Conservation (phyloP, 2,888 invertebrate genomes). For the Lysandra bellargus region DNA sequence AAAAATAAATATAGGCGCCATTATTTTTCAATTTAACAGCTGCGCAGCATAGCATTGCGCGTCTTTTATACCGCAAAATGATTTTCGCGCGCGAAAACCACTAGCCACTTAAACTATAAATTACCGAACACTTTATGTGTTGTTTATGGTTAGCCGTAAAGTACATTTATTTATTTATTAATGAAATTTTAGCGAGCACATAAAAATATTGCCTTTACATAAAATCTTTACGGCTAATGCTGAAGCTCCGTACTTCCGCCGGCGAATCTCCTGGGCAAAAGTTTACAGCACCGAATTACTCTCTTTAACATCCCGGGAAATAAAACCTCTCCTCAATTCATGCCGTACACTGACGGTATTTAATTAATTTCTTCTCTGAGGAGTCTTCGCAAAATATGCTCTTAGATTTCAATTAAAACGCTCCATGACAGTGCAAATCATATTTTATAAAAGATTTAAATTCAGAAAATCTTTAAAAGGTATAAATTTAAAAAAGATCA, state of each 20-base stretch:
- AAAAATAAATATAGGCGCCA: too few relatives aligned
- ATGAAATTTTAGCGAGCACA: slow-evolving; percentile 32
- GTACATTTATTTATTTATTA: slow-evolving; percentile 30
- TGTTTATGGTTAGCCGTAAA: slow-evolving; percentile 26
- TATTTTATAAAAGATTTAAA: not conserved
- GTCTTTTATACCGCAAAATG: not conserved
- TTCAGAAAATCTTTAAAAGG: not conserved
- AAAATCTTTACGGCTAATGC: slow-evolving; percentile 34
- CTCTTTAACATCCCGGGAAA: slow-evolving; percentile 9
- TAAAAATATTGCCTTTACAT: slow-evolving; percentile 35
- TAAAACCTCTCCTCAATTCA: slow-evolving; percentile 29
- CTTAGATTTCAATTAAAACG: slow-evolving; percentile 5
- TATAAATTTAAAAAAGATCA: not conserved
- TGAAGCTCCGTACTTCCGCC: slow-evolving; percentile 14
- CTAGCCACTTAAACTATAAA: not conserved
- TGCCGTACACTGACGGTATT: slow-evolving; percentile 13
- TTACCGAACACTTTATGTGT: not conserved
- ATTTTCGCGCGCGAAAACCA: not conserved
- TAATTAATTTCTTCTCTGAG: slow-evolving; percentile 29
- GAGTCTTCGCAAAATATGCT: slow-evolving; percentile 6
- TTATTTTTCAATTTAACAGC: not conserved
- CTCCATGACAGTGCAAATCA: not conserved
- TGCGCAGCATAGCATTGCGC: not conserved
- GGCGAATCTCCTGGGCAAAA: slow-evolving; percentile 32
- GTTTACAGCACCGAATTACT: slow-evolving; percentile 30